These are phyloP conservation scores for Venustoraphidia nigricollis DNA, from an alignment of 2,888 invertebrate genomes.

Conservation along the genomic window DNA sequence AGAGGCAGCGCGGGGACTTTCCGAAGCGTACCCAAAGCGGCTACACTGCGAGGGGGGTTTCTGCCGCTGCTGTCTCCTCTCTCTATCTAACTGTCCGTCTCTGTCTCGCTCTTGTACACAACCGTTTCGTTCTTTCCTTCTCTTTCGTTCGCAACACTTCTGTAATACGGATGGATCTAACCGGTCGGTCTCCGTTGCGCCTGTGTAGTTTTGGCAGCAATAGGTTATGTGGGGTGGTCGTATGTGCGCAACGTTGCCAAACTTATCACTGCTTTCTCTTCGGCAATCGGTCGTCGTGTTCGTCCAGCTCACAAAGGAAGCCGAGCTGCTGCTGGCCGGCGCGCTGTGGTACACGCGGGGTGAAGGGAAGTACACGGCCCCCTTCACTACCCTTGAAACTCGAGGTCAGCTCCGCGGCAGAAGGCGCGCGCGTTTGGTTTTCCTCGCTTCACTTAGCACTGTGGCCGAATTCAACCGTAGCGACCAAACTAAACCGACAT, in stretches of 20 bases:
- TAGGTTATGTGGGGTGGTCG: slow-evolving; percentile 13
- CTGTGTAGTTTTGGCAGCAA: slow-evolving; percentile 20
- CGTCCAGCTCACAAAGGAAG: slow-evolving; percentile 27
- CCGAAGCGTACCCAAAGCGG: slow-evolving; percentile 9
- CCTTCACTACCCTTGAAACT: slow-evolving; percentile 32
- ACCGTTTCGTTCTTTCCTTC: slow-evolving; percentile 11
- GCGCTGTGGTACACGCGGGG: slow-evolving; percentile 14
- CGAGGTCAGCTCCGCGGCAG: slow-evolving; percentile 31
- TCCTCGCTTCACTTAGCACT: too few relatives aligned
- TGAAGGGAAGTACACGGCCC: slow-evolving; percentile 19
- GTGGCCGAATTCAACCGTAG: too few relatives aligned
- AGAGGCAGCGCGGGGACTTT: slow-evolving; percentile 7
- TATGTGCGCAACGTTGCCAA: slow-evolving; percentile 23
- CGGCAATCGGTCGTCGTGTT: slow-evolving; percentile 20
- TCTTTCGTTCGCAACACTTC: slow-evolving; percentile 11
- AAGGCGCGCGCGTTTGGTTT: slow-evolving; percentile 3
- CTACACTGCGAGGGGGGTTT: slow-evolving; percentile 12
- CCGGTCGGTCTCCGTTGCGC: slow-evolving; percentile 1
- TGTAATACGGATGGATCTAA: slow-evolving; percentile 5
- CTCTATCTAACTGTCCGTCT: not conserved
- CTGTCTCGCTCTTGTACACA: slow-evolving; percentile 8
- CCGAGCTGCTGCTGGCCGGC: slow-evolving; percentile 21
- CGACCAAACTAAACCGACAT: too few relatives aligned
- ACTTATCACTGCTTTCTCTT: slow-evolving; percentile 10
- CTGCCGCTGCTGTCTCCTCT: slow-evolving; percentile 6